phyloP scores from a whole-genome alignment of 2,113 vertebrate genomes.

The Psittacula cyanocephala region DNA sequence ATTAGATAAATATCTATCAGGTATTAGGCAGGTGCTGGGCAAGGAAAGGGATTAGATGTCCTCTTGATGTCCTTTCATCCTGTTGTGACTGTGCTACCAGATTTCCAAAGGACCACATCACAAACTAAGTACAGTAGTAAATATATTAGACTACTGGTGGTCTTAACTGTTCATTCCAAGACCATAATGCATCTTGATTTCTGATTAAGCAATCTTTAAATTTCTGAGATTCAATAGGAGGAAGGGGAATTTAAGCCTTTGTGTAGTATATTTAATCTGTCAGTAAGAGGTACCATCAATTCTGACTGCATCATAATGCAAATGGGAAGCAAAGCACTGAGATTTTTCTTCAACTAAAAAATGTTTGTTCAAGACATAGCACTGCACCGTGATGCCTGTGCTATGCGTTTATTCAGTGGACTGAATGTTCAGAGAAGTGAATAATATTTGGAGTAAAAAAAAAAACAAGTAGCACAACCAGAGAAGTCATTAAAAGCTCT shows the following conservation, averaged over 20 bases:
- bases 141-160: neutral
- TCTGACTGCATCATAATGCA: neutral
- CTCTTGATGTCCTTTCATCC: neutral
- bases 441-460: neutral
- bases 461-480: neutral
- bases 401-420: neutral
- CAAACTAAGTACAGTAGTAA: neutral
- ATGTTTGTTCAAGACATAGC: neutral
- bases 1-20: neutral
- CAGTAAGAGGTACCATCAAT: neutral
- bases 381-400: neutral
- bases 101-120: neutral
- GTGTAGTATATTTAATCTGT: neutral
- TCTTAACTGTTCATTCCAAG: neutral
- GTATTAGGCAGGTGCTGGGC: neutral
- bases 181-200: neutral
- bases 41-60: neutral
- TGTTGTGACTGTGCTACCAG: neutral
- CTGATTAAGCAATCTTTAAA: neutral
- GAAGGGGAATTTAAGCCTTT: neutral
- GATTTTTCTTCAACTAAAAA: neutral
- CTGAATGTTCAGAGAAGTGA: neutral
- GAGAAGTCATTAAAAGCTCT: neutral
- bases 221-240: neutral
- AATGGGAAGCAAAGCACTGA: neutral